Base-by-base conservation (phyloP, 2,888 invertebrate genomes). In the Clivina fossor region DNA sequence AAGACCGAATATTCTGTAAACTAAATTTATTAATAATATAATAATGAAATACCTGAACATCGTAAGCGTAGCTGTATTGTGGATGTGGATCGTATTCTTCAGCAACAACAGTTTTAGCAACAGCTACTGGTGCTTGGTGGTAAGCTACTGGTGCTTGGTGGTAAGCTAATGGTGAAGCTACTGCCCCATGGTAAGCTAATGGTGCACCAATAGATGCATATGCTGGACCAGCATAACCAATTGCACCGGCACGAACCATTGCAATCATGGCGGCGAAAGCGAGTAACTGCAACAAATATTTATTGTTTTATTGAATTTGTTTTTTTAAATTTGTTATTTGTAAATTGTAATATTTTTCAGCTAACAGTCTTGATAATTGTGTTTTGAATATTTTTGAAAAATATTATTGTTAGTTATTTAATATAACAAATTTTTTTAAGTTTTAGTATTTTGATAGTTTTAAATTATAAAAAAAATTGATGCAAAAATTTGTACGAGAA, bases 31-130 rank as follows among this genome's bases (percentile, higher is more conserved):
- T n/a, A n/a, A n/a, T n/a, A n/a, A n/a, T n/a, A n/a, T n/a, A n/a
- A n/a, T n/a, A n/a, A n/a, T n/a, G n/a, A n/a, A 24, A 18, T 33
- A 47, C 47, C 47, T 80, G 78, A 5, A 81, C 78, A 60, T 80
- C 78, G 69, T 81, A 81, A 1, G 78, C 76, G 71, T 76, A 81
- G 66, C 75, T 76, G 74, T 80, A 81, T 63, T 80, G 80, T 1
- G 81, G 76, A 54, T 69, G 66, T 20, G 48, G 53, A 26, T 53
- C 57, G 20, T 65, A 69, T 22, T 68, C 68, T 16, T 64, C 67
- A 38, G 63, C 58, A 2, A 66, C 63, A 2, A 67, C 59, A 43
- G 65, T 60, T 37, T 62, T 64, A 37, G 64, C 62, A 20, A 64
- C 56, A 13, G 62, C 61, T n/a, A 59, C 58, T n/a, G 58, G 60